Evolutionary conservation across 2,888 invertebrate species (phyloP), one percentile per base, ranked within the genome.

Genomic region (Molanna angustata): DNA sequence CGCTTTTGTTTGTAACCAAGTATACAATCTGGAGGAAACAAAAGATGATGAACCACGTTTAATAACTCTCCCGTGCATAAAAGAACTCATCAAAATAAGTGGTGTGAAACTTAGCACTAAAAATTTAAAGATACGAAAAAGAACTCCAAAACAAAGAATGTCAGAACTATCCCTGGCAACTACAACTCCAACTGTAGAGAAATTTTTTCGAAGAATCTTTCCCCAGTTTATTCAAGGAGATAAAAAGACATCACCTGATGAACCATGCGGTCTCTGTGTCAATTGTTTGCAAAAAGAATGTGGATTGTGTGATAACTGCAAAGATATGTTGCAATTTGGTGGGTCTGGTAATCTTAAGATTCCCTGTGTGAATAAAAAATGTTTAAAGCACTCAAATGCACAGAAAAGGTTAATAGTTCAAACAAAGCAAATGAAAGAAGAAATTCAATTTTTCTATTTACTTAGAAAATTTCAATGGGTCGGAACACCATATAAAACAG

Each of bases 181-280:
- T n/a, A n/a, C n/a, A n/a, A n/a, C n/a, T n/a, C n/a, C n/a, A n/a
- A n/a, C n/a, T n/a, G n/a, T n/a, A n/a, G n/a, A n/a, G n/a, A n/a
- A n/a, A n/a, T n/a, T n/a, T n/a, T n/a, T n/a, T n/a, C n/a, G n/a
- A n/a, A n/a, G n/a, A n/a, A n/a, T n/a, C n/a, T n/a, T n/a, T n/a
- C n/a, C n/a, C n/a, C n/a, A n/a, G n/a, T n/a, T n/a, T n/a, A n/a
- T n/a, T n/a, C n/a, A n/a, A n/a, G n/a, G n/a, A n/a, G n/a, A n/a
- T n/a, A n/a, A n/a, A n/a, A n/a, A n/a, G n/a, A n/a, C n/a, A n/a
- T n/a, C n/a, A n/a, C n/a, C n/a, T n/a, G n/a, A n/a, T n/a, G n/a
- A n/a, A n/a, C n/a, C n/a, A n/a, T 41, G 41, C n/a, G 41, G 41
- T 4, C n/a, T 41, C 3, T 41, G 41, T 41, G 41, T n/a, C 13